Percentiles rank a stretch among this genome's conserved stretches.
Conservation (phyloP, 2,888 invertebrate species). For the Nebria salina region DNA sequence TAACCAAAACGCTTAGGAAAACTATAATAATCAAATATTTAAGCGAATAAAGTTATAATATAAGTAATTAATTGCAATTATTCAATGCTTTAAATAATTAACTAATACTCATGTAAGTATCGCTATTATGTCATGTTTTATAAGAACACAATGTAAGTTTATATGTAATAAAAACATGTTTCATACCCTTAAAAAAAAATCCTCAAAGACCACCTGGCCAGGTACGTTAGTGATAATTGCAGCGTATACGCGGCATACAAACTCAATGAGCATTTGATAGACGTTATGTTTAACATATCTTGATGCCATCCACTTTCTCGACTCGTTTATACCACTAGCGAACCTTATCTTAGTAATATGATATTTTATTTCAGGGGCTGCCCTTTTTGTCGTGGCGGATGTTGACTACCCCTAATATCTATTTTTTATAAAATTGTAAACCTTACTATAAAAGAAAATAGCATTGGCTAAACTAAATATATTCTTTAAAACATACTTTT, state of each 20-base stretch:
- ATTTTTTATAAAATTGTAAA: background rate
- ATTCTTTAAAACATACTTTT: too few species aligned
- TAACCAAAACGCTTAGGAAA: too few species aligned
- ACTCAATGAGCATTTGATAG: slow-evolving; percentile 16
- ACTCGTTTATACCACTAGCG: slow-evolving; percentile 22
- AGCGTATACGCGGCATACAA: background rate
- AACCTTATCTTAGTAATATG: slow-evolving; percentile 34
- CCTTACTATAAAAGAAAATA: too few species aligned
- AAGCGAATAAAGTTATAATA: too few species aligned
- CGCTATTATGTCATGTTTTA: too few species aligned
- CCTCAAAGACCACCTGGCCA: background rate
- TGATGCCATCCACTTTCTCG: slow-evolving; percentile 9
- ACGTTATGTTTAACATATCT: slow-evolving; percentile 9
- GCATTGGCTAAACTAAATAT: too few species aligned
- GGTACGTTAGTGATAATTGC: slow-evolving; percentile 20
- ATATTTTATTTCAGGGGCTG: slow-evolving; percentile 35
- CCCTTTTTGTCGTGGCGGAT: slow-evolving; percentile 19
- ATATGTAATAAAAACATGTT: background rate
- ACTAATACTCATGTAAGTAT: too few species aligned
- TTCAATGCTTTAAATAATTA: too few species aligned
- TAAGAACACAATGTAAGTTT: too few species aligned
- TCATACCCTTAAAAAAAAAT: background rate
- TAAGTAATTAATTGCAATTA: too few species aligned
- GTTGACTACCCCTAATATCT: slow-evolving; percentile 11
- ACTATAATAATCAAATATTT: too few species aligned